Conservation (phyloP, 2,113 vertebrate species). For the Crotalus helleri region DNA sequence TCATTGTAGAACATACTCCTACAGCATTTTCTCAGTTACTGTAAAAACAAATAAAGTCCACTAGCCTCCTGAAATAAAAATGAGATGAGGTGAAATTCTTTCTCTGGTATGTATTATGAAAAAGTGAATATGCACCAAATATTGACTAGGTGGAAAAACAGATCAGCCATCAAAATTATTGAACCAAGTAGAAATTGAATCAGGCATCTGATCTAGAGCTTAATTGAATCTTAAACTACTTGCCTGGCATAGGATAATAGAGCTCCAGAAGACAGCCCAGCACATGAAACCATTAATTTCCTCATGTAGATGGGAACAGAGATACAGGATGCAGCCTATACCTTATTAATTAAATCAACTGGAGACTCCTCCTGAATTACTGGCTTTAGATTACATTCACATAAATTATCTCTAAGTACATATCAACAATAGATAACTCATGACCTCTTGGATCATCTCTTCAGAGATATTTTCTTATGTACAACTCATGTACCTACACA, state of each 20-base stretch:
- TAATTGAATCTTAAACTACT: not conserved
- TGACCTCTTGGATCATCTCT: not conserved
- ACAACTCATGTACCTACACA: not conserved
- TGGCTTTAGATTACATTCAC: not conserved
- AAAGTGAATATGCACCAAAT: not conserved
- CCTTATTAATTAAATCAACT: not conserved
- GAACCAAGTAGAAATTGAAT: not conserved
- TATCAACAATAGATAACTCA: not conserved
- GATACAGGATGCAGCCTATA: not conserved
- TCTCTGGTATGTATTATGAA: not conserved
- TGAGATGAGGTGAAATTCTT: not conserved
- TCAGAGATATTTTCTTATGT: not conserved
- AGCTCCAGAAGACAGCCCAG: not conserved
- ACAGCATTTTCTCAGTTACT: not conserved
- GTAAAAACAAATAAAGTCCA: not conserved
- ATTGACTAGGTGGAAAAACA: not conserved
- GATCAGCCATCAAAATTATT: not conserved
- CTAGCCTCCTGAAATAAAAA: not conserved
- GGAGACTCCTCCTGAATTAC: not conserved
- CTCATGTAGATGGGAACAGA: not conserved
- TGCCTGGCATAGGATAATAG: not conserved
- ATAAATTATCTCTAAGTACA: not conserved
- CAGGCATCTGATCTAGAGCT: not conserved
- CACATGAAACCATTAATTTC: not conserved
- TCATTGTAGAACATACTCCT: not conserved